These are phyloP conservation scores for Phasia obesa DNA, from an alignment of 2,888 invertebrate genomes.

Conservation along the genomic window DNA sequence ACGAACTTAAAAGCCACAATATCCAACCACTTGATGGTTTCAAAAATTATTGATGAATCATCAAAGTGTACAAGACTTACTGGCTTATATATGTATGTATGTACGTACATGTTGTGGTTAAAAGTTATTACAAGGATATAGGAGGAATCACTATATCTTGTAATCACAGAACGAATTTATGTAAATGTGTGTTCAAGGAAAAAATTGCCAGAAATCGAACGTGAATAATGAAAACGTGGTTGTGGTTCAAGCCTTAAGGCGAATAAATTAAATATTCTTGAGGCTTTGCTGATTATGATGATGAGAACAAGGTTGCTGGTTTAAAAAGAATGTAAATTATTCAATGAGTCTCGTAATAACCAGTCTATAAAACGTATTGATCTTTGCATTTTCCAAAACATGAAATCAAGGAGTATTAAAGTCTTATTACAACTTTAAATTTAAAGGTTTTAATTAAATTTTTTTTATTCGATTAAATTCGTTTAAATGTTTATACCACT, in stretches of 20 bases:
- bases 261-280: conserved; percentile 59
- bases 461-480: neutral
- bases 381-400: neutral
- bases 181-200: neutral
- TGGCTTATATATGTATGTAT: neutral
- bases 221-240: conserved; percentile 55
- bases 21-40: conserved; percentile 49
- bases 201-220: conserved; percentile 2
- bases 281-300: conserved; percentile 32
- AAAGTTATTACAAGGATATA: conserved; percentile 1
- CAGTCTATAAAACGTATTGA: no score
- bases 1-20: conserved; percentile 19
- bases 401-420: neutral
- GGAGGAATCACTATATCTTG: neutral
- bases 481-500: conserved; percentile 11
- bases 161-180: neutral
- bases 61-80: conserved; percentile 29
- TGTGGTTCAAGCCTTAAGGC: conserved; percentile 56
- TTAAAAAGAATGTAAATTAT: conserved; percentile 35
- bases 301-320: neutral
- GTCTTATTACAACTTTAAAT: neutral
- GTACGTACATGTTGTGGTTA: neutral
- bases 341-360: neutral
- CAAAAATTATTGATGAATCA: conserved; percentile 65
- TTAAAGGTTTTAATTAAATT: neutral